Conservation (phyloP, 2,888 invertebrate species). For the Troglohyphantes excavatus region DNA sequence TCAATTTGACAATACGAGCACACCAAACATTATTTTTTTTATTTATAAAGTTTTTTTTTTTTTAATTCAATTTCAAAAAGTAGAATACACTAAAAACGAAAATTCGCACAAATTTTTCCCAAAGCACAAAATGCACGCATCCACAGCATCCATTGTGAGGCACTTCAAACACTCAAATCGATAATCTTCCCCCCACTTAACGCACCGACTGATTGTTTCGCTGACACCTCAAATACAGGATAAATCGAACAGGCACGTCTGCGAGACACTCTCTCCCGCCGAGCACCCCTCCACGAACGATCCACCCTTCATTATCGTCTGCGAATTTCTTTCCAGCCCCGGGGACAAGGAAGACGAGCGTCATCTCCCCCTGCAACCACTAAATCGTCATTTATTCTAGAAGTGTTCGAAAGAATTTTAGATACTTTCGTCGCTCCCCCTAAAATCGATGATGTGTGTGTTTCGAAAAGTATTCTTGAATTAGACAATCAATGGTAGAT, state of each 20-base stretch:
- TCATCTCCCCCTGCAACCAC: background rate
- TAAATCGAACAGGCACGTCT: background rate
- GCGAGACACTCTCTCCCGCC: background rate
- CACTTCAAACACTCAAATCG: no score
- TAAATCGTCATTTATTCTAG: background rate
- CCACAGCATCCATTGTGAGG: no score
- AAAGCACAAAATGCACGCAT: no score
- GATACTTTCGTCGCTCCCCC: background rate
- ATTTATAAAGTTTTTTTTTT: no score
- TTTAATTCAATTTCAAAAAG: no score
- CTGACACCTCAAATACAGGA: background rate
- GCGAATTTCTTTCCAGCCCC: background rate
- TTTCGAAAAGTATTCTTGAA: no score
- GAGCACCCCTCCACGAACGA: background rate
- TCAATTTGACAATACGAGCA: no score
- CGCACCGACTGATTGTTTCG: background rate
- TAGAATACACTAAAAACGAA: no score
- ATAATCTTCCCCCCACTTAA: background rate
- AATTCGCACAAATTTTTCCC: no score
- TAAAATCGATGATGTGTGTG: background rate
- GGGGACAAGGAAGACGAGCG: background rate
- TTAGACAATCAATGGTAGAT: no score
- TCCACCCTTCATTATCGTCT: background rate
- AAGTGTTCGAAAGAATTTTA: background rate
- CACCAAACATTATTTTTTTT: no score